Evolutionary conservation across 2,888 invertebrate species (phyloP).

Genomic region (Scaptomyza flava): DNA sequence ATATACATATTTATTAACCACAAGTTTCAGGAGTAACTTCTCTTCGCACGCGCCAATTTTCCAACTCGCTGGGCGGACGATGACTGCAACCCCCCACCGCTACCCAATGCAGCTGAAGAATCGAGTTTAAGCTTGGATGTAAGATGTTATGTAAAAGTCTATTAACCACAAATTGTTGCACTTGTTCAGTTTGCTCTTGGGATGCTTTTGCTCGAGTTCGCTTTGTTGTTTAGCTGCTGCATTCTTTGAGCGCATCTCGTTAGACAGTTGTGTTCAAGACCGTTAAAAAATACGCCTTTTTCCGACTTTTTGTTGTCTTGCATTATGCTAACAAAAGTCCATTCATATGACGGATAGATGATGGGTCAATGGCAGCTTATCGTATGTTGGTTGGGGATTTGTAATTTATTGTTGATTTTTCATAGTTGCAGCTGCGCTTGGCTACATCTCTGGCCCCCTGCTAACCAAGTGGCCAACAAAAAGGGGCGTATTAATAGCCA

Average conservation of each 20-base stretch:
- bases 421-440: constrained; percentile 40
- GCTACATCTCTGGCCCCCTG: constrained; percentile 23
- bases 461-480: constrained; percentile 35
- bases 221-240: constrained; percentile 27
- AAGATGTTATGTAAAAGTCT: constrained; percentile 72
- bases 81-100: neutral
- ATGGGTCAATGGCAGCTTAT: constrained; percentile 46
- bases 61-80: constrained; percentile 67
- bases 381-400: constrained; percentile 28
- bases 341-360: constrained; percentile 40
- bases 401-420: constrained; percentile 18
- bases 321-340: constrained; percentile 36
- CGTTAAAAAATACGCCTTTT: constrained; percentile 59
- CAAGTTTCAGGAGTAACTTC: constrained; percentile 28
- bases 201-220: constrained; percentile 37
- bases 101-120: neutral
- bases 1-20: constrained; percentile 46
- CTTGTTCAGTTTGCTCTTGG: constrained; percentile 31
- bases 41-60: constrained; percentile 78
- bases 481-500: constrained; percentile 47
- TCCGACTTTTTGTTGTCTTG: constrained; percentile 6
- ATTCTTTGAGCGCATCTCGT: constrained; percentile 47
- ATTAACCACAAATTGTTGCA: constrained; percentile 54
- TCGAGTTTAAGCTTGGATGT: constrained; percentile 32
- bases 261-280: constrained; percentile 33